phyloP scores from a whole-genome alignment of 2,797 vertebrate genomes.

The Columba guinea region DNA sequence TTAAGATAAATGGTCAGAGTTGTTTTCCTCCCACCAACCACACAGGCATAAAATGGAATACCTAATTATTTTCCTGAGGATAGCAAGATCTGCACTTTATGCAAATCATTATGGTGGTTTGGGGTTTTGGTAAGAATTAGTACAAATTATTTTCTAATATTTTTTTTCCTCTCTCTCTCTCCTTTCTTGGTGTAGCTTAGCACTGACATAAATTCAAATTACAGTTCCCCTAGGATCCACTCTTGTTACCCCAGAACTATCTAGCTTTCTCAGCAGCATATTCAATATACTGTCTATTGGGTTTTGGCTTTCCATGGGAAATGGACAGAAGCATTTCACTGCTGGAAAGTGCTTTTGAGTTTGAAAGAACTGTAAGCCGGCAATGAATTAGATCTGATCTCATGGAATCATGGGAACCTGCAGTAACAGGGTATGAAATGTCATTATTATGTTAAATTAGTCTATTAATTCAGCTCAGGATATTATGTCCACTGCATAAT shows the following conservation, averaged over 20 bases:
- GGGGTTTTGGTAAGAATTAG: neutral
- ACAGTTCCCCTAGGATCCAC: neutral
- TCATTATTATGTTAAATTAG: slow-evolving; percentile 57
- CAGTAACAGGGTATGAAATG: slow-evolving; percentile 15
- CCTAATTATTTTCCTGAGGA: neutral
- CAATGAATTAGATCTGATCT: neutral
- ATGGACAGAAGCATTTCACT: neutral
- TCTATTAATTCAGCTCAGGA: slow-evolving; percentile 54
- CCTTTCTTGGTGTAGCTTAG: neutral
- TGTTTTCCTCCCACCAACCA: neutral
- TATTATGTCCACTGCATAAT: slow-evolving; percentile 43
- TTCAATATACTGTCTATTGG: no score
- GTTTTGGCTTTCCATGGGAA: neutral
- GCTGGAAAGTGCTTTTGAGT: neutral
- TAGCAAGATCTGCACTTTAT: neutral
- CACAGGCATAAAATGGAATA: neutral
- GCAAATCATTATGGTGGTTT: neutral
- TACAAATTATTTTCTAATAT: neutral
- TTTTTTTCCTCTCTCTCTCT: no score
- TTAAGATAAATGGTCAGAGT: neutral
- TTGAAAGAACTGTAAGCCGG: neutral
- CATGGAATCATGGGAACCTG: slow-evolving; percentile 1
- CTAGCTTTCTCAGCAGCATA: neutral
- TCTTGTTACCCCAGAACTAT: neutral
- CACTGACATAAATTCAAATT: neutral